Percentiles rank a stretch among this genome's conserved stretches.
Conservation (phyloP, 2,888 invertebrate species). For the Chrysolina oricalcia region DNA sequence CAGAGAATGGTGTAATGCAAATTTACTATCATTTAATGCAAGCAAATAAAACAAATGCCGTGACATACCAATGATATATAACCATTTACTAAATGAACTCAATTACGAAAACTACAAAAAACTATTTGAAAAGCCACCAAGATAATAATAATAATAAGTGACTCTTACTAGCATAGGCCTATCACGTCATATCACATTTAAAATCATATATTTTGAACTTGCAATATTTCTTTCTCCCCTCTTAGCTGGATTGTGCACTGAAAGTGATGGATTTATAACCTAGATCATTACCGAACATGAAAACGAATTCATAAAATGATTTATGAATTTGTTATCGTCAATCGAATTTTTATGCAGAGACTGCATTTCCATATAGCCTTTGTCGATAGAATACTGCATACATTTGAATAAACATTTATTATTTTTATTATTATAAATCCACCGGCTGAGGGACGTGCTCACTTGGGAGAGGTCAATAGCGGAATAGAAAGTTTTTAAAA, state of each 20-base stretch:
- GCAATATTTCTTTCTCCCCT: neutral
- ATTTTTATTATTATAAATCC: slow-evolving; percentile 8
- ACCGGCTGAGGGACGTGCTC: neutral
- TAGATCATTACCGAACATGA: neutral
- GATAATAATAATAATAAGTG: too few relatives aligned
- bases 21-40: too few relatives aligned
- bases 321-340: neutral
- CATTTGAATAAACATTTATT: slow-evolving; percentile 15
- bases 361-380: slow-evolving; percentile 6
- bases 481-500: neutral
- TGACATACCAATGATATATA: too few relatives aligned
- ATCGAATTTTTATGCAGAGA: neutral
- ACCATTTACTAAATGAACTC: too few relatives aligned
- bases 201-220: neutral
- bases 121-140: too few relatives aligned
- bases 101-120: too few relatives aligned
- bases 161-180: too few relatives aligned
- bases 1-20: too few relatives aligned
- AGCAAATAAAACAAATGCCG: too few relatives aligned
- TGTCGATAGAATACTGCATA: slow-evolving; percentile 14
- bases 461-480: neutral
- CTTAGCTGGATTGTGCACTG: neutral
- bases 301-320: slow-evolving; percentile 1
- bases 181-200: too few relatives aligned
- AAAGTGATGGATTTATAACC: neutral